Evolutionary conservation across 2,888 invertebrate species (phyloP), one percentile per base, ranked within the genome.

Genomic region (Buathra laborator): DNA sequence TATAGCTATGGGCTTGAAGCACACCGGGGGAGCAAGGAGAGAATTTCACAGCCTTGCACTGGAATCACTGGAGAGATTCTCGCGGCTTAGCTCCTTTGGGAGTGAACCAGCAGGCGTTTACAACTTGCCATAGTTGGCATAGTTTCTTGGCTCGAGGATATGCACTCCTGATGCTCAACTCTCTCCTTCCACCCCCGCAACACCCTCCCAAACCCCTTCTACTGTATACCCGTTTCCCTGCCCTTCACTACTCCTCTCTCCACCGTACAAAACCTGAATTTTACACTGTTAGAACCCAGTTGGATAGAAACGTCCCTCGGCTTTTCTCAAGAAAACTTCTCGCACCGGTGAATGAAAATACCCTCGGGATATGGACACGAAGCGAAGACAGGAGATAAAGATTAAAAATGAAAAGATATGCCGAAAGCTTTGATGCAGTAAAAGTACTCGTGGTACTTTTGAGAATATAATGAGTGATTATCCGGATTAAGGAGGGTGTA

Each of bases 51-150:
- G 83, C 83, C 81, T 83, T 76, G 81, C 74, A 78, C 70, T 72
- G 79, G 80, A 86, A 86, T 86, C 86, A 87, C 86, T 81, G 83
- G 86, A 84, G 86, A 83, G 83, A 86, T 85, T 87, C 87, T 77
- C 79, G 81, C 72, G 85, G 84, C 78, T 85, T 83, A 79, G 75
- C 66, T 75, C 82, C 80, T 74, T 84, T 85, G 79, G 82, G 82
- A 82, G 75, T 82, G 83, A 82, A 84, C 76, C 80, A 84, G 81
- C 79, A 84, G 79, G 84, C 84, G 84, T 84, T 84, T 86, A 86
- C 84, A 82, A 86, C 81, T 37, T 80, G 78, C 86, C 86, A 86
- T 86, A 86, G 86, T 86, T 86, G 85, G 86, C 86, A 86, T 86
- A 86, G 81, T 86, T 86, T 81, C 84, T 83, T 83, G 85, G 85